These are phyloP conservation scores for Pseudorhombus dupliciocellatus DNA, from an alignment of 2,113 vertebrate species.

Conservation along the genomic window DNA sequence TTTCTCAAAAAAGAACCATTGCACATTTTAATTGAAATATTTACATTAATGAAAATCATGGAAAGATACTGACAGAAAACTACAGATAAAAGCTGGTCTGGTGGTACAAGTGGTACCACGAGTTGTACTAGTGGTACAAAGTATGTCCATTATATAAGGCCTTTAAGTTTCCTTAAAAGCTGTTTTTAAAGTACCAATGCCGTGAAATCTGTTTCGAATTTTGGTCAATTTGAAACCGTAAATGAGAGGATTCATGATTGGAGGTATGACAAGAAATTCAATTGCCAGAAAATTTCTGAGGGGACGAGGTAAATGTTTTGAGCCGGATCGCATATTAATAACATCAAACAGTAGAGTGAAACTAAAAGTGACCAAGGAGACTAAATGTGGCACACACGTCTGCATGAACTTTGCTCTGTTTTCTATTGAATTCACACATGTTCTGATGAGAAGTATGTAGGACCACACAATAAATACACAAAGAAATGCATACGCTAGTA, in stretches of 20 bases:
- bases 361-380: conserved; percentile 6
- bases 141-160: too few species aligned
- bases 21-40: too few species aligned
- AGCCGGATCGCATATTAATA: not conserved
- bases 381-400: conserved; percentile 3
- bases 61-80: too few species aligned
- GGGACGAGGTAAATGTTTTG: not conserved
- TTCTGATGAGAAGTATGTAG: not conserved
- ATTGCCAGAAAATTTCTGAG: not conserved
- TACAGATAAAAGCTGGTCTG: too few species aligned
- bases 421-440: not conserved
- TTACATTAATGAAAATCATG: too few species aligned
- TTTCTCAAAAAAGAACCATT: too few species aligned
- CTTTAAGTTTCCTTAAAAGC: too few species aligned
- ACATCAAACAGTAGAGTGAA: conserved; percentile 1
- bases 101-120: too few species aligned
- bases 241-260: conserved; percentile 4
- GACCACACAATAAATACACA: not conserved
- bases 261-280: conserved; percentile 7
- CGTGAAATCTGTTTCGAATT: not conserved
- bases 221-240: conserved; percentile 14
- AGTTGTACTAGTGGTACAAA: too few species aligned
- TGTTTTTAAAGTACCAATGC: not conserved
- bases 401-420: conserved; percentile 17
- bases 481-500: not conserved